These are phyloP conservation scores for Hyalella azteca DNA, from an alignment of 2,888 invertebrate genomes.

Conservation along the genomic window DNA sequence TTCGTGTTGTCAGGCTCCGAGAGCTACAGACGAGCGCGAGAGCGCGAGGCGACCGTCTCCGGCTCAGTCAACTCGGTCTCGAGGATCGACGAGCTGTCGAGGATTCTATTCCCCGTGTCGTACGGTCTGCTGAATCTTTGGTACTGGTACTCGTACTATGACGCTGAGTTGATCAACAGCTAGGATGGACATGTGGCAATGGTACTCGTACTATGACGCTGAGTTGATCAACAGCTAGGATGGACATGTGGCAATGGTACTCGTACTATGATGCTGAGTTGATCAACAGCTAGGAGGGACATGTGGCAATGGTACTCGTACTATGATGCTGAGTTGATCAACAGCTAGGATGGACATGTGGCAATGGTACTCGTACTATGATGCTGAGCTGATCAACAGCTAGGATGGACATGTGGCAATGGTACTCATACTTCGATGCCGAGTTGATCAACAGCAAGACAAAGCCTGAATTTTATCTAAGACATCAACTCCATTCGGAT, in stretches of 20 bases:
- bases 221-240: constrained; percentile 18
- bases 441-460: too few species aligned
- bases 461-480: too few species aligned
- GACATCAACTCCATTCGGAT: too few species aligned
- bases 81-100: constrained; percentile 79
- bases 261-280: constrained; percentile 67
- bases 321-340: constrained; percentile 56
- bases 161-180: constrained; percentile 39
- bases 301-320: constrained; percentile 88
- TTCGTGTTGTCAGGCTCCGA: constrained; percentile 56
- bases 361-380: too few species aligned
- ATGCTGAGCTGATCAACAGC: too few species aligned
- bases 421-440: too few species aligned
- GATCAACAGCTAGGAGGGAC: constrained; percentile 66
- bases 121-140: constrained; percentile 84
- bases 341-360: too few species aligned
- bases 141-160: constrained; percentile 82
- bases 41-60: constrained; percentile 47
- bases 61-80: constrained; percentile 80
- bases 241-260: constrained; percentile 90
- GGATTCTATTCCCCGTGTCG: constrained; percentile 79
- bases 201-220: constrained; percentile 73
- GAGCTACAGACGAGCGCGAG: constrained; percentile 54
- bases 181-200: constrained; percentile 84
- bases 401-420: too few species aligned